Evolutionary conservation across 2,797 vertebrate genomes (phyloP).

Genomic region (Taeniopygia guttata): DNA sequence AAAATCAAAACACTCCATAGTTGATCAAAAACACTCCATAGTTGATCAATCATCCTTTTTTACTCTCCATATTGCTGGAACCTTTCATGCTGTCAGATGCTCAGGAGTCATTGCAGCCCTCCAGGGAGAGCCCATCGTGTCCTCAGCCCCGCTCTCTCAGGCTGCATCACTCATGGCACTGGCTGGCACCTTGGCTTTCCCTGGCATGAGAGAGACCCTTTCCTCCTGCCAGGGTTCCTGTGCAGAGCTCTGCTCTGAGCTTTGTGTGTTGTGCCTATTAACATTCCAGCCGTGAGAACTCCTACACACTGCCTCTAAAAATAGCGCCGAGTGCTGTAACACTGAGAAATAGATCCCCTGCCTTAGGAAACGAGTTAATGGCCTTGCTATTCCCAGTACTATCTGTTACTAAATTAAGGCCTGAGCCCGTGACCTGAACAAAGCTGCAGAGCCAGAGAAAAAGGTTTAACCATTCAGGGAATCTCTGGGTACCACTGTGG

Average conservation of each 20-base stretch:
- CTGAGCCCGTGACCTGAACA: conserved; percentile 5
- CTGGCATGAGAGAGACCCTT: not conserved
- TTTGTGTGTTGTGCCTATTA: conserved; percentile 50
- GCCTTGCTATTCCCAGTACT: conserved; percentile 69
- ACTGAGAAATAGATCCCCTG: conserved; percentile 50
- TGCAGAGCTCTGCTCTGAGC: not conserved
- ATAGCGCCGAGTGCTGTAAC: conserved; percentile 46
- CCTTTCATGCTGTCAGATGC: not conserved
- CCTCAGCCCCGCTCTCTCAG: not conserved
- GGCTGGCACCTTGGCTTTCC: not conserved
- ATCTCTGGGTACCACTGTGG: not conserved
- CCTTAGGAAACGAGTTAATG: conserved; percentile 53
- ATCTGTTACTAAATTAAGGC: conserved; percentile 72
- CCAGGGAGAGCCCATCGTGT: not conserved
- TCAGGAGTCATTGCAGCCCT: not conserved
- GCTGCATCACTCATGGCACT: not conserved
- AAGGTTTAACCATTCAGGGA: not conserved
- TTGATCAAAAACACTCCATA: not conserved
- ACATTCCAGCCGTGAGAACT: conserved; percentile 40
- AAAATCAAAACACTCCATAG: not conserved
- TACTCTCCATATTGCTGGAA: not conserved
- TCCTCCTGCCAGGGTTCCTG: not conserved
- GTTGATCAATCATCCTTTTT: not conserved
- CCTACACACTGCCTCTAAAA: conserved; percentile 67
- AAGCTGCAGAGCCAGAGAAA: conserved; percentile 9